A percentile compares a stretch with the other conserved stretches of the same genome.
These are phyloP conservation scores for Lasioglossum zephyrum DNA, from an alignment of 2,888 invertebrate species.

Conservation along the genomic window DNA sequence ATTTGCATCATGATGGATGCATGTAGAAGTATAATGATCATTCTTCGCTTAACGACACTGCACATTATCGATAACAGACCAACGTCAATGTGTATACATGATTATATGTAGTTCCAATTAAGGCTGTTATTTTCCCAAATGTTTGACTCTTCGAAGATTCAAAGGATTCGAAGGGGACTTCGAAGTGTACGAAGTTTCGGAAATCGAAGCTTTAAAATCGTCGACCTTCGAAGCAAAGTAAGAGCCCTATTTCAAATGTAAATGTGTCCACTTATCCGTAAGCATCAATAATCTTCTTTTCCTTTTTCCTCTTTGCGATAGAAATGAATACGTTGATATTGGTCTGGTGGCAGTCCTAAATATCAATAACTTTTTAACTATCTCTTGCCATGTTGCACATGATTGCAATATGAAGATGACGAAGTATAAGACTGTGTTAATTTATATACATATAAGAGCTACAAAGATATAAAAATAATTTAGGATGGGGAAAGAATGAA, in stretches of 20 bases:
- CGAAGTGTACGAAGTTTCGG: too few relatives aligned
- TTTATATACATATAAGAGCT: constrained; percentile 1
- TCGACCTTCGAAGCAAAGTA: too few relatives aligned
- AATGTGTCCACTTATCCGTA: not conserved
- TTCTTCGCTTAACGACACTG: not conserved
- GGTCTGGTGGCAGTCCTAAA: not conserved
- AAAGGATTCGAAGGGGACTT: too few relatives aligned
- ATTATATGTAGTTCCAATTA: too few relatives aligned
- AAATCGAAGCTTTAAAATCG: too few relatives aligned
- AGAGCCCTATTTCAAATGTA: not conserved
- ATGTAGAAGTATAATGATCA: not conserved
- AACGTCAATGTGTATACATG: not conserved
- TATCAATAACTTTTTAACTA: not conserved
- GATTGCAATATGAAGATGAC: not conserved
- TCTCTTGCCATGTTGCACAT: not conserved
- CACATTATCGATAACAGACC: not conserved
- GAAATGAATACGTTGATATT: not conserved
- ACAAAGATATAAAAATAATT: constrained; percentile 1
- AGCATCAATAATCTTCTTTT: not conserved
- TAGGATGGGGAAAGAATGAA: not conserved
- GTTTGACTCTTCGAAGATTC: too few relatives aligned
- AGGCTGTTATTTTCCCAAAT: too few relatives aligned
- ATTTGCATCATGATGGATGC: not conserved
- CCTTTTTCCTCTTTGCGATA: not conserved
- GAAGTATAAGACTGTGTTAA: not conserved